Evolutionary conservation across 2,113 vertebrate species (phyloP), one percentile per base, ranked within the genome.

Genomic region (Bos indicus): DNA sequence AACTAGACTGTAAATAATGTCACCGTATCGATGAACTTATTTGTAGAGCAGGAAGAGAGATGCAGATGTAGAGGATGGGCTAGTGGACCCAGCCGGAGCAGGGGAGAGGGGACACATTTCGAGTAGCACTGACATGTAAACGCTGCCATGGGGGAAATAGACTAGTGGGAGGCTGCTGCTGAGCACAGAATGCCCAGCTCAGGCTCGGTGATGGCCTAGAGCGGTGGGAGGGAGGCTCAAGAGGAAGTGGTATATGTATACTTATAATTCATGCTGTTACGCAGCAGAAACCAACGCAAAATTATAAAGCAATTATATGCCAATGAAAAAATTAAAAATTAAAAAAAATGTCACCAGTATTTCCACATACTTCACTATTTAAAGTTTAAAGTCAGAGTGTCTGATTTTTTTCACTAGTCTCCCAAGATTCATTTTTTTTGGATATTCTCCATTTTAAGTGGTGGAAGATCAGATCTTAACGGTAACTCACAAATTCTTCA

Each of bases 351-450:
- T 40, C 54, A 77, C 26, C 0, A 28, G 30, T 43, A 64, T 26
- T 62, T 81, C 40, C 52, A 78, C 60, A 54, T 6, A 78, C 11
- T 5, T 30, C 48, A 7, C 2, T 56, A 23, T 87, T 95, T 86
- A 30, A 87, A 90, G 52, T 48, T 28, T 54, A 5, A 82, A 92
- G 67, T 82, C 33, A 23, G 59, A 16, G 4, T 60, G 8, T 62
- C 48, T 96, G 36, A 30, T 25, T 81, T 96, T 88, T 51, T 52
- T 62, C 67, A 77, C 33, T 67, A 2, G 17, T 17, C 90, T 7
- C n/a, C 13, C 36, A 90, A 77, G 98, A 97, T 94, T 60, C 48
- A 46, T 36, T 17, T 16, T 16, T 88, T 94, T 6, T 25, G 78
- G 78, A 5, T 93, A 8, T 19, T 87, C 14, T 96, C 92, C 15